Base-by-base conservation (phyloP, 2,888 invertebrate genomes). In the Esperia sulphurella region DNA sequence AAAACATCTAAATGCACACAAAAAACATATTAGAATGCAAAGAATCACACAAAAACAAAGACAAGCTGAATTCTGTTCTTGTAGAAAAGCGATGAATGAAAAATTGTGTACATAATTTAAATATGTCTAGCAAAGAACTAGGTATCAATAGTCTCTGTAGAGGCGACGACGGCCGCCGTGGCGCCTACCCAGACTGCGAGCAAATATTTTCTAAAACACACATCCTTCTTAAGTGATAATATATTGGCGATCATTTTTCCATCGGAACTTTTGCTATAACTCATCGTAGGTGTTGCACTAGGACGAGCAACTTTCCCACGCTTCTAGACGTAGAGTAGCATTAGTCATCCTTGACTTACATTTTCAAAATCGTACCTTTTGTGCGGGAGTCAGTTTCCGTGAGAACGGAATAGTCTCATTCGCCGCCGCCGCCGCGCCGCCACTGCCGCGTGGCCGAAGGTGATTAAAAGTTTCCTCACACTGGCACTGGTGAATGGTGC, bases 281-380 rank as follows among this genome's bases (percentile, higher is more conserved):
- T 73, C 66, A 70, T 62, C 38, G 21, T 39, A 14, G 43, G 38
- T 12, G 14, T 62, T 71, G 57, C 57, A 58, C 57, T 57, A 62
- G 58, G 61, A 61, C 48, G 65, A 65, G 70, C 64, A 70, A 69
- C 69, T 79, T 71, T 85, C 84, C 82, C 86, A 86, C 86, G 84
- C 75, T 79, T 73, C 74, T 69, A 75, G 67, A 69, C 68, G 65
- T 73, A 71, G 74, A 74, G 73, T 70, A 73, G 72, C 68, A 79
- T 77, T 71, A 76, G 76, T 75, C 75, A 84, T 83, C 83, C 85
- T 86, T 87, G 85, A 80, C 85, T 83, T 79, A 85, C 80, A 81
- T 86, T 84, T 82, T 77, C 67, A 77, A 81, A 81, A 83, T 82
- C 77, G 75, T 79, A 83, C 83, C 85, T 86, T 83, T 85, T 84